A percentile compares a stretch with the other conserved stretches of the same genome.
These are phyloP conservation scores for Monopterus albus DNA, from an alignment of 2,113 vertebrate species.

Conservation along the genomic window DNA sequence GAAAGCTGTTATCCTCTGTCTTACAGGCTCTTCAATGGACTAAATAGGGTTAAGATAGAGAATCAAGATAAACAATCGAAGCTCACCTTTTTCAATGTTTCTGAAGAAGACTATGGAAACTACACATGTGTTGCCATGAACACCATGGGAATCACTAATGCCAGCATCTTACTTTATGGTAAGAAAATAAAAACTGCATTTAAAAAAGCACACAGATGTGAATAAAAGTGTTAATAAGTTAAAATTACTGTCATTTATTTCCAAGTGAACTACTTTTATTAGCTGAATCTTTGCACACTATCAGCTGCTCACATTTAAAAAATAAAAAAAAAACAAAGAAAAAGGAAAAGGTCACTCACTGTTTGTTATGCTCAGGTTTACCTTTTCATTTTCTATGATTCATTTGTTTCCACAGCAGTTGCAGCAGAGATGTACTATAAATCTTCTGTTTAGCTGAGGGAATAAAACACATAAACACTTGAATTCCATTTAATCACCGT, in stretches of 20 bases:
- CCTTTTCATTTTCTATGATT: slow-evolving; percentile 5
- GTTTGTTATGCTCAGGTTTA: not conserved
- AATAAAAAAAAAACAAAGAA: no score
- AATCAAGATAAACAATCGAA: slow-evolving; percentile 93
- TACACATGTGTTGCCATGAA: slow-evolving; percentile 97
- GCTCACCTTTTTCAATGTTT: slow-evolving; percentile 97
- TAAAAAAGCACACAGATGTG: no score
- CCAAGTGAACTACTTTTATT: not conserved
- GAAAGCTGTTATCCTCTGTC: not conserved
- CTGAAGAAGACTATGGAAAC: slow-evolving; percentile 99
- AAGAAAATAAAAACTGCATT: slow-evolving; percentile 30
- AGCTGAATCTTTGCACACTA: not conserved
- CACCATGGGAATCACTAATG: slow-evolving; percentile 93
- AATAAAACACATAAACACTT: no score
- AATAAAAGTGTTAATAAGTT: not conserved
- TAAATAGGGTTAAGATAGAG: slow-evolving; percentile 92
- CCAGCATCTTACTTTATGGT: slow-evolving; percentile 98
- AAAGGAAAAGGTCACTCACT: not conserved
- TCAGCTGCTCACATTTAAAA: not conserved
- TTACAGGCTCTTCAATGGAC: slow-evolving; percentile 89
- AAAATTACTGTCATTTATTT: not conserved
- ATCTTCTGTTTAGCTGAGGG: no score
- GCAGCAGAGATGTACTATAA: no score
- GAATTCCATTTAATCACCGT: not conserved
- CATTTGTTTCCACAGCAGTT: no score